Conservation (phyloP, 1,140 invertebrate genomes). For the Tetranychus urticae region DNA sequence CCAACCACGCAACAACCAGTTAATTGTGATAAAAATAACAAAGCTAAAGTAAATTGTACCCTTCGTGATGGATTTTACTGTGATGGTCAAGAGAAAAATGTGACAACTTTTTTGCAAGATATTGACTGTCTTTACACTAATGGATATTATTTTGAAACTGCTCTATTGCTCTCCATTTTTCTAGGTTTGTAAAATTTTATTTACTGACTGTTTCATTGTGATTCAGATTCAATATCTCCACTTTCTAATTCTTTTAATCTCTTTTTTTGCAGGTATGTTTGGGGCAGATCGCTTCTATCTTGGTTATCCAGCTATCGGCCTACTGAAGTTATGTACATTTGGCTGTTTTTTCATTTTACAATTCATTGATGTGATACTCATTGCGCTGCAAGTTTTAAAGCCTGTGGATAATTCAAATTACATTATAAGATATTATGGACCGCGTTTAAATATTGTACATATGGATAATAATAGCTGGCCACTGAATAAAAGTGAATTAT, state of each 20-base stretch:
- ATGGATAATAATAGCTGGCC: slow-evolving; percentile 62
- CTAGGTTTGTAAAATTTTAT: slow-evolving; percentile 41
- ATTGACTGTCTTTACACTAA: slow-evolving; percentile 72
- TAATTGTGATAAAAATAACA: slow-evolving; percentile 51
- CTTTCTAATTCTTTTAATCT: not conserved
- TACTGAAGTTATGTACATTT: slow-evolving; percentile 79
- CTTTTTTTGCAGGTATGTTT: slow-evolving; percentile 49
- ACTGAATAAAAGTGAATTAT: not conserved
- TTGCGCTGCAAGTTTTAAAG: slow-evolving; percentile 68
- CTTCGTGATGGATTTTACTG: slow-evolving; percentile 59
- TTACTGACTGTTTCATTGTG: not conserved
- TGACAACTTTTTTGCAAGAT: slow-evolving; percentile 21
- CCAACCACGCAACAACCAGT: slow-evolving; percentile 60
- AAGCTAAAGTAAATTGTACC: slow-evolving; percentile 51
- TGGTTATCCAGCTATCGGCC: slow-evolving; percentile 78
- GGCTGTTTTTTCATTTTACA: slow-evolving; percentile 91
- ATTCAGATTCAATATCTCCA: not conserved
- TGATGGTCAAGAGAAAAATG: slow-evolving; percentile 38
- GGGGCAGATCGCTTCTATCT: slow-evolving; percentile 91
- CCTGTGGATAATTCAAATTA: slow-evolving; percentile 92
- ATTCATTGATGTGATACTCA: slow-evolving; percentile 77
- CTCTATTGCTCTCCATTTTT: slow-evolving; percentile 76
- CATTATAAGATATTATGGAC: slow-evolving; percentile 78
- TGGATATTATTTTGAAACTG: slow-evolving; percentile 75
- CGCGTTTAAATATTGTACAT: slow-evolving; percentile 47